Percentiles rank a stretch among this genome's conserved stretches.
Conservation (phyloP, 2,113 vertebrate species). For the Ciconia boyciana region DNA sequence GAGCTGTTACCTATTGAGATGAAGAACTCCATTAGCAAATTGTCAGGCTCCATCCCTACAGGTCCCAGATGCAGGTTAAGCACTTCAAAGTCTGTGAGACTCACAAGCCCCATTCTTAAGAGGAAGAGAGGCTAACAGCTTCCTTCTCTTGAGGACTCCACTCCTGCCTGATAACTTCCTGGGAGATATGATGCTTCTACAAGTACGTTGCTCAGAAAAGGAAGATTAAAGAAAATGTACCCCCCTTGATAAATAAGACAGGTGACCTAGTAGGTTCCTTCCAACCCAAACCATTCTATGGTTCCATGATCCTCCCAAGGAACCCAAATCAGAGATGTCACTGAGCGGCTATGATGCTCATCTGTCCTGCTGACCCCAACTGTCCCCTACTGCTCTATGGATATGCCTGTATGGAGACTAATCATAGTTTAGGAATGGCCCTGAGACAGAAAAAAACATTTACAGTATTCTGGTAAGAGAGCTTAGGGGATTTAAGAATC, state of each 20-base stretch:
- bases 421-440: background rate
- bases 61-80: background rate
- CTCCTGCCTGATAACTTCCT: background rate
- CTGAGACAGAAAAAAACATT: background rate
- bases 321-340: background rate
- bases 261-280: background rate
- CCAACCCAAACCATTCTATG: background rate
- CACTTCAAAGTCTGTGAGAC: background rate
- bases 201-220: background rate
- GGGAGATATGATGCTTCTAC: background rate
- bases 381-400: background rate
- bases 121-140: background rate
- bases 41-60: background rate
- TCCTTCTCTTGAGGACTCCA: background rate
- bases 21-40: background rate
- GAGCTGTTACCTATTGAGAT: background rate
- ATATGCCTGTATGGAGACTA: background rate
- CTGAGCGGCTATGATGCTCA: accelerated
- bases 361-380: background rate
- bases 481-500: background rate
- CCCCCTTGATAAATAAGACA: background rate
- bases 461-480: background rate
- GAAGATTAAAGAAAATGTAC: background rate
- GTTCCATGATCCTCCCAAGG: background rate
- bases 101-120: background rate